A percentile compares a stretch with the other conserved stretches of the same genome.
These are phyloP conservation scores for Ambastaia sidthimunki DNA, from an alignment of 2,797 vertebrate species.

Conservation along the genomic window DNA sequence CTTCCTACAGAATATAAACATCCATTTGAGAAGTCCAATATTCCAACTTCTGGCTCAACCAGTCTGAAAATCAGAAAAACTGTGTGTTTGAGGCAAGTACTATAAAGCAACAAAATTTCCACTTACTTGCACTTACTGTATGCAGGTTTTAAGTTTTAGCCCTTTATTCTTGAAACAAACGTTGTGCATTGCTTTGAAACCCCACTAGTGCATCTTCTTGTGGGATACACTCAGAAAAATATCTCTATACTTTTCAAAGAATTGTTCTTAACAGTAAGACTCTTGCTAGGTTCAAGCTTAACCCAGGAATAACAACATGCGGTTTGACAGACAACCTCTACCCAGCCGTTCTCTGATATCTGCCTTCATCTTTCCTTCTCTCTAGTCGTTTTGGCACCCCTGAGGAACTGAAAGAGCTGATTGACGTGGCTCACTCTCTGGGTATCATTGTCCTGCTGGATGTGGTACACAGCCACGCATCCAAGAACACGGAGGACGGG, in stretches of 20 bases:
- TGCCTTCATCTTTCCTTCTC: conserved; percentile 12
- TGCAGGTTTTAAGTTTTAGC: background rate
- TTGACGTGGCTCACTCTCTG: conserved; percentile 94
- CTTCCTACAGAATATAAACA: background rate
- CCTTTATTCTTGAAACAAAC: background rate
- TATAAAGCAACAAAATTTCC: background rate
- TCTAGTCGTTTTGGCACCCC: conserved; percentile 92
- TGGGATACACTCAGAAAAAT: background rate
- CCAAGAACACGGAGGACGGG: conserved; percentile 93
- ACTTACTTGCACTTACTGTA: too few relatives aligned
- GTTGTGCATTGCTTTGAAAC: background rate
- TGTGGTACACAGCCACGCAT: conserved; percentile 96
- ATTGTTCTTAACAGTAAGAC: background rate
- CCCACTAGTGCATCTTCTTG: background rate
- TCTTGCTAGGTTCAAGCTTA: conserved; percentile 7
- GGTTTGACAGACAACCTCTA: conserved; percentile 14
- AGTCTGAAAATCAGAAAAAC: too few relatives aligned
- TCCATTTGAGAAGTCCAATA: too few relatives aligned
- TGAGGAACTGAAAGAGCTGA: conserved; percentile 92
- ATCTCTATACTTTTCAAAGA: conserved; percentile 17
- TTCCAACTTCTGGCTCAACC: too few relatives aligned
- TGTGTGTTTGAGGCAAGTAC: too few relatives aligned
- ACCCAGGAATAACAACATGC: background rate
- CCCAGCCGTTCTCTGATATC: conserved; percentile 1
- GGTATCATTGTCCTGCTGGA: conserved; percentile 91